These are phyloP conservation scores for Mellilla xanthometata DNA, from an alignment of 2,888 invertebrate genomes.

Conservation along the genomic window DNA sequence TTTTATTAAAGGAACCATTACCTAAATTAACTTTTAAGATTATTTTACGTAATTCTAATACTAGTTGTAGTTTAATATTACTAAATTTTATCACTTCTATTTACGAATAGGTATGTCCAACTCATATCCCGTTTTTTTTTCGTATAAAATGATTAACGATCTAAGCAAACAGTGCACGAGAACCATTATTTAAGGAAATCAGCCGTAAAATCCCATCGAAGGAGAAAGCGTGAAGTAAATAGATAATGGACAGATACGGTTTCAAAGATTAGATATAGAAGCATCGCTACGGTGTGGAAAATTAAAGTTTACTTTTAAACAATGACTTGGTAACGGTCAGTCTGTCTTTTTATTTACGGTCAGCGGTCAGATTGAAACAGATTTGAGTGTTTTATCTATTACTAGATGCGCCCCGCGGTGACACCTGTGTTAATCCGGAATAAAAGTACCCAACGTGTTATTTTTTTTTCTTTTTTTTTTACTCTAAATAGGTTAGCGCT, in stretches of 20 bases:
- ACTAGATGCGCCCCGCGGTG: no score
- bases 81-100: no score
- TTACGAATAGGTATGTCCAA: no score
- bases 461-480: no score
- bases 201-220: slow-evolving; percentile 16
- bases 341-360: neutral
- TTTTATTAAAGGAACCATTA: no score
- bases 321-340: slow-evolving; percentile 7
- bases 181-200: slow-evolving; percentile 5
- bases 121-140: no score
- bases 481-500: no score
- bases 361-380: neutral
- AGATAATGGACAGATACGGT: slow-evolving; percentile 16
- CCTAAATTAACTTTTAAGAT: no score
- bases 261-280: slow-evolving; percentile 16
- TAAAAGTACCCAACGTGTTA: no score
- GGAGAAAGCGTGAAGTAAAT: slow-evolving; percentile 18
- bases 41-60: neutral
- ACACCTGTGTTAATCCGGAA: no score
- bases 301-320: slow-evolving; percentile 13
- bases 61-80: no score
- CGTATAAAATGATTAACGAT: neutral
- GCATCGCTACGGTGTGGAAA: slow-evolving; percentile 18
- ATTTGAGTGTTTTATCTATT: no score
- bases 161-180: slow-evolving; percentile 1